These are phyloP conservation scores for Microtus californicus DNA, from an alignment of 2,797 vertebrate genomes.

Conservation along the genomic window DNA sequence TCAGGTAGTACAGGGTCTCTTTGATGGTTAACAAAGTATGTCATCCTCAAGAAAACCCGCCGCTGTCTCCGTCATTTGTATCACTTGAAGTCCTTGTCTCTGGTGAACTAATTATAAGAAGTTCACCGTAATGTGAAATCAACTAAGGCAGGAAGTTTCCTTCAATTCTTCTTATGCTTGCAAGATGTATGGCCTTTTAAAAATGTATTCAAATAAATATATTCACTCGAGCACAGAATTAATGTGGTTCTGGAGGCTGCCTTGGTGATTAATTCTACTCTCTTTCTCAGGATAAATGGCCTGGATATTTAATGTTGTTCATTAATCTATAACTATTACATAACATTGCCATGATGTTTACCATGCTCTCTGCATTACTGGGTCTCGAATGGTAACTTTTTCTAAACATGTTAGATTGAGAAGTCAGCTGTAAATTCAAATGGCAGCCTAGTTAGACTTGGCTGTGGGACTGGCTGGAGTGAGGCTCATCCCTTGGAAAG, in stretches of 20 bases:
- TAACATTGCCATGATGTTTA: not conserved
- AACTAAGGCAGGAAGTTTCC: not conserved
- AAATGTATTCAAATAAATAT: conserved; percentile 54
- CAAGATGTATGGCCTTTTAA: conserved; percentile 49
- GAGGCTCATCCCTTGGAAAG: not conserved
- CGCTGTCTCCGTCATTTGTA: not conserved
- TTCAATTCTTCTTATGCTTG: not conserved
- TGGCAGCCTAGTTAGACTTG: not conserved
- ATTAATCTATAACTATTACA: not conserved
- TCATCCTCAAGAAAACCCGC: not conserved
- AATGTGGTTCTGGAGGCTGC: conserved; percentile 51
- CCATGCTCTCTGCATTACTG: not conserved
- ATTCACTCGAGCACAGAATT: conserved; percentile 44
- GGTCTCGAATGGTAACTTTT: not conserved
- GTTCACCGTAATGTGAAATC: conserved; percentile 7
- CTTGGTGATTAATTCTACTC: conserved; percentile 49
- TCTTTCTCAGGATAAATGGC: conserved; percentile 65
- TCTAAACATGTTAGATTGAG: not conserved
- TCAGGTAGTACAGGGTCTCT: rapidly evolving
- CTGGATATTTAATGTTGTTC: conserved; percentile 64
- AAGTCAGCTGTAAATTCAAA: not conserved
- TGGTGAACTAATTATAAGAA: conserved; percentile 12
- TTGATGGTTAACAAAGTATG: rapidly evolving
- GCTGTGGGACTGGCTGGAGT: rapidly evolving
- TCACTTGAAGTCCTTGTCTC: not conserved